Evolutionary conservation across 2,888 invertebrate genomes (phyloP).

Genomic region (Argyra leucocephala): DNA sequence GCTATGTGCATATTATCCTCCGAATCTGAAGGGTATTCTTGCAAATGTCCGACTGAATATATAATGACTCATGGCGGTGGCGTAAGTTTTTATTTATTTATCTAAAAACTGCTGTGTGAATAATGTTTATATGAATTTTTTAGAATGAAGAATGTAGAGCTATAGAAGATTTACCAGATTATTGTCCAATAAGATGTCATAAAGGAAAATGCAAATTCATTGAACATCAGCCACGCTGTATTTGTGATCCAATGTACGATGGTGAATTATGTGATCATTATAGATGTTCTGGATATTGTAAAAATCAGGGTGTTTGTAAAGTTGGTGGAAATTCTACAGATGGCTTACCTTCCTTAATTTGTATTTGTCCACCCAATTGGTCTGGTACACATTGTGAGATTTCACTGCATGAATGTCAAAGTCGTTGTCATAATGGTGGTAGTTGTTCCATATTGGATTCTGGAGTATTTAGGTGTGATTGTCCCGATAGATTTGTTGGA

Average conservation of each 20-base stretch:
- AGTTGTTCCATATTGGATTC: constrained; percentile 45
- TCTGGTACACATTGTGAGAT: constrained; percentile 57
- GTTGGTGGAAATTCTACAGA: constrained; percentile 38
- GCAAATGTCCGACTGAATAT: constrained; percentile 51
- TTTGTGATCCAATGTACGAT: constrained; percentile 54
- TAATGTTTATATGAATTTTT: constrained; percentile 7
- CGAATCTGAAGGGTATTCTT: constrained; percentile 42
- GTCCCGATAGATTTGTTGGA: constrained; percentile 47
- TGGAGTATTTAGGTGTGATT: constrained; percentile 45
- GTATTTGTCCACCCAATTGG: constrained; percentile 55
- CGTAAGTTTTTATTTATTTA: constrained; percentile 25
- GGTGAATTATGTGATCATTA: constrained; percentile 60
- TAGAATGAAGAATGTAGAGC: constrained; percentile 32
- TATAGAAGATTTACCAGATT: constrained; percentile 35
- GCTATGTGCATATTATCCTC: constrained; percentile 53
- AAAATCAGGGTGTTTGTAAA: constrained; percentile 53
- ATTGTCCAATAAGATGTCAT: constrained; percentile 51
- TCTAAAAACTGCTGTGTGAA: background rate
- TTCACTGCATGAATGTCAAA: constrained; percentile 49
- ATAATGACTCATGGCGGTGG: constrained; percentile 31
- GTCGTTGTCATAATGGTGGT: constrained; percentile 53
- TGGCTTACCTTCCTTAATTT: constrained; percentile 42
- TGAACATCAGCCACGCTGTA: constrained; percentile 51
- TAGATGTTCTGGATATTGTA: constrained; percentile 59
- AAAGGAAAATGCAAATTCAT: constrained; percentile 51